Evolutionary conservation across 2,888 invertebrate genomes (phyloP).

Genomic region (Andrena bucephala): DNA sequence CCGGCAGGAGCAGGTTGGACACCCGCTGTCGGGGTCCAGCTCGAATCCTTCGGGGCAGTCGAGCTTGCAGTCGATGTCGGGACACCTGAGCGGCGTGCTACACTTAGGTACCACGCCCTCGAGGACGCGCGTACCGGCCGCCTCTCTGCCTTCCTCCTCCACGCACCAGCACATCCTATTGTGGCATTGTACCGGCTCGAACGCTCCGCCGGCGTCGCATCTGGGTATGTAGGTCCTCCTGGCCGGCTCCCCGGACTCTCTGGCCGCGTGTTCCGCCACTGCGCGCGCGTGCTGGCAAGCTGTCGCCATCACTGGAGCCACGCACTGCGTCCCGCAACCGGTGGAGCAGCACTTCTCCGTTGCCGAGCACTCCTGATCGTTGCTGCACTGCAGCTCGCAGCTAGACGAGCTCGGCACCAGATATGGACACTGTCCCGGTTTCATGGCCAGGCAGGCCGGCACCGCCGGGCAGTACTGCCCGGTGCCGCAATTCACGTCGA

Average conservation of each 20-base stretch:
- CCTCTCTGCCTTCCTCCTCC: constrained; percentile 90
- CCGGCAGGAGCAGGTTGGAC: constrained; percentile 92
- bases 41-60: constrained; percentile 94
- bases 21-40: constrained; percentile 89
- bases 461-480: constrained; percentile 82
- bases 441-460: constrained; percentile 81
- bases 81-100: constrained; percentile 77
- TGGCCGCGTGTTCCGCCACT: constrained; percentile 87
- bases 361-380: constrained; percentile 91
- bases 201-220: constrained; percentile 89
- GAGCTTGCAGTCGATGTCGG: constrained; percentile 88
- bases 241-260: constrained; percentile 91
- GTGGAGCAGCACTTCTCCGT: constrained; percentile 93
- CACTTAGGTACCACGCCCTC: constrained; percentile 79
- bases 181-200: constrained; percentile 90
- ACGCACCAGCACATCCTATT: constrained; percentile 93
- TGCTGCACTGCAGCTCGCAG: constrained; percentile 92
- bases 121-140: constrained; percentile 88
- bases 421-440: constrained; percentile 93
- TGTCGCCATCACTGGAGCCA: constrained; percentile 90
- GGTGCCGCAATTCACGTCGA: constrained; percentile 82
- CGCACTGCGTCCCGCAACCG: constrained; percentile 94
- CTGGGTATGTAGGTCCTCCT: constrained; percentile 91
- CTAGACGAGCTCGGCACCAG: constrained; percentile 90
- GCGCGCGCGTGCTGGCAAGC: constrained; percentile 83